Evolutionary conservation across 1,140 invertebrate species (phyloP), one percentile per base, ranked within the genome.

Genomic region (Stegodyphus dumicola): DNA sequence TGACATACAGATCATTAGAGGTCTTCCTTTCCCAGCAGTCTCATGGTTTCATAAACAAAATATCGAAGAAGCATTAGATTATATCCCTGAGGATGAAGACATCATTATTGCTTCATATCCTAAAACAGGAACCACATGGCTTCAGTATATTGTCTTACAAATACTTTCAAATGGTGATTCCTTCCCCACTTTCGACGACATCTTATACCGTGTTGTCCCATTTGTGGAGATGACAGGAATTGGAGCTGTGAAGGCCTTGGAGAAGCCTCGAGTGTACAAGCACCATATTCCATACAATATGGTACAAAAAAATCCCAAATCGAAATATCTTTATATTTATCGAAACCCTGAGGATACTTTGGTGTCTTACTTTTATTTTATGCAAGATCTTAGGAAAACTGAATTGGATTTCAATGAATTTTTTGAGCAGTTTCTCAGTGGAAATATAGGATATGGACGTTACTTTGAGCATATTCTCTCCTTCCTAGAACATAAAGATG

Each of bases 211-310:
- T 11, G 1, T 56, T 18, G 60, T n/a, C 4, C 79, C 80, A 5
- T 85, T 73, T 54, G 15, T 88, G 10, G 86, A 87, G 70, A 64
- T 80, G 51, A 10, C 53, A 10, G 86, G 86, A 10, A 81, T 67
- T 13, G 51, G 70, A 52, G 67, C 5, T 6, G 53, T 79, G 6
- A 11, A 66, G 7, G 54, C 51, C n/a, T 52, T 85, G 2, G 4
- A 49, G 11, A 10, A 51, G 3, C 74, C 83, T 33, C 70, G 78
- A 33, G 15, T 83, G 0, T 60, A 65, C 52, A 95, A 95, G 88
- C 94, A 94, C 17, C 96, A 97, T 90, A 4, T 73, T 49, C 51
- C 70, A 6, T 52, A 75, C 71, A 18, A 65, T 64, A 53, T 66
- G 48, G 64, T 75, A 4, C 56, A 74, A 52, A 83, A 67, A n/a